These are phyloP conservation scores for Magallana nippona DNA, from an alignment of 2,888 invertebrate genomes.

Conservation along the genomic window DNA sequence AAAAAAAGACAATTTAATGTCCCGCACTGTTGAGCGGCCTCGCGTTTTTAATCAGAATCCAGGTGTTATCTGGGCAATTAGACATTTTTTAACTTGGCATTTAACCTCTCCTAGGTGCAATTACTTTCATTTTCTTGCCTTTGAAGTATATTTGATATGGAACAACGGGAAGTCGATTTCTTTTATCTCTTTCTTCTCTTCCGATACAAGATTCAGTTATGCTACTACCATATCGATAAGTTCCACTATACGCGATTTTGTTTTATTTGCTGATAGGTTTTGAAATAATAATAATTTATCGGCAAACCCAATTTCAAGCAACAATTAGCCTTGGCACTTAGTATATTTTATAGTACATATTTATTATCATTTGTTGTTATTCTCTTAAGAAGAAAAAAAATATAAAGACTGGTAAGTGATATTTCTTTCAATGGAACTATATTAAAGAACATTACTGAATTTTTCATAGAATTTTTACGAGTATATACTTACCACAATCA, in stretches of 20 bases:
- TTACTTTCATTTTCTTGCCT: conserved; percentile 10
- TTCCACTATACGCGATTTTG: too few species aligned
- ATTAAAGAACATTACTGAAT: too few species aligned
- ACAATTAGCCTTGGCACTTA: too few species aligned
- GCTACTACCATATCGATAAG: not conserved
- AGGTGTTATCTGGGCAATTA: conserved; percentile 32
- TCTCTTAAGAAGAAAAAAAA: too few species aligned
- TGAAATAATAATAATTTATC: too few species aligned
- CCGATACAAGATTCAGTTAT: not conserved
- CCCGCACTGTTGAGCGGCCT: not conserved
- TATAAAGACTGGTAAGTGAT: too few species aligned
- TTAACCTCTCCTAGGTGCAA: not conserved
- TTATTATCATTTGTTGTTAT: too few species aligned
- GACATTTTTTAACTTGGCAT: conserved; percentile 9
- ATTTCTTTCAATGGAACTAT: too few species aligned
- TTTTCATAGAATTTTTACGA: not conserved
- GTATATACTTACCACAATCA: conserved; percentile 60
- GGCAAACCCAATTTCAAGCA: too few species aligned
- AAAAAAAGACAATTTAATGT: conserved; percentile 1
- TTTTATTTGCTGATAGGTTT: too few species aligned
- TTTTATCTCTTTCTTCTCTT: not conserved
- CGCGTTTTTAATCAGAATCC: not conserved
- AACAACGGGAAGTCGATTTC: not conserved
- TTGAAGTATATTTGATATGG: not conserved
- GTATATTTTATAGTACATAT: too few species aligned